These are phyloP conservation scores for Drosophila fungiperda DNA, from an alignment of 2,888 invertebrate species.

Conservation along the genomic window DNA sequence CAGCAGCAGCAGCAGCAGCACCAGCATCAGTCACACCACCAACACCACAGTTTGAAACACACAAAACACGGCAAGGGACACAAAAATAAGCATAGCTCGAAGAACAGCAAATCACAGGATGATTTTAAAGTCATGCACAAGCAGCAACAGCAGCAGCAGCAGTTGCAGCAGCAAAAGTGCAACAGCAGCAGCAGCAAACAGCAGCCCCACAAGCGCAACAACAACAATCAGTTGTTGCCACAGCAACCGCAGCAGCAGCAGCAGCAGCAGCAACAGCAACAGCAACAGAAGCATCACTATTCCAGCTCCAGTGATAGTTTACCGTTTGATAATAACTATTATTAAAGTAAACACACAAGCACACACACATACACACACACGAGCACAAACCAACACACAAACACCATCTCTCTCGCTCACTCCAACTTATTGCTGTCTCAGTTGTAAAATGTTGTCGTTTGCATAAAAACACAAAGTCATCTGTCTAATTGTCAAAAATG, in stretches of 20 bases:
- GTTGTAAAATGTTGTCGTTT: conserved; percentile 32
- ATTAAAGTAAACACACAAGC: conserved; percentile 57
- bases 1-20: conserved; percentile 6
- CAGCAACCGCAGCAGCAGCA: conserved; percentile 53
- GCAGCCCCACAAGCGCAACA: conserved; percentile 55
- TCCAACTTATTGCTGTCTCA: conserved; percentile 23
- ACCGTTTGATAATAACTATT: conserved; percentile 83
- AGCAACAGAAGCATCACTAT: conserved; percentile 67
- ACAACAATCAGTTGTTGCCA: conserved; percentile 61
- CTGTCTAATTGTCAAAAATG: conserved; percentile 12
- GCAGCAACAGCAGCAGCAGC: conserved; percentile 66
- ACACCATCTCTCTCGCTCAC: conserved; percentile 20
- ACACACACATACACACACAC: conserved; percentile 27
- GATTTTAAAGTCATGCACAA: conserved; percentile 74
- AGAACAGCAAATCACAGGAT: conserved; percentile 73
- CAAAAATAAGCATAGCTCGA: conserved; percentile 68
- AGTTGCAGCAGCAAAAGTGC: conserved; percentile 41
- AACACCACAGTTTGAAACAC: conserved; percentile 80
- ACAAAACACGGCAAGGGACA: conserved; percentile 72
- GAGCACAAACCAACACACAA: conserved; percentile 19
- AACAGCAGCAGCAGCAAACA: conserved; percentile 50
- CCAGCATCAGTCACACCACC: conserved; percentile 37
- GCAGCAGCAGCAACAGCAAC: conserved; percentile 51
- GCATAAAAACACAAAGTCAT: conserved; percentile 8
- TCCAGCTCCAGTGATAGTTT: conserved; percentile 84